Evolutionary conservation across 1,140 invertebrate species (phyloP).

Genomic region (Nymphalis io): DNA sequence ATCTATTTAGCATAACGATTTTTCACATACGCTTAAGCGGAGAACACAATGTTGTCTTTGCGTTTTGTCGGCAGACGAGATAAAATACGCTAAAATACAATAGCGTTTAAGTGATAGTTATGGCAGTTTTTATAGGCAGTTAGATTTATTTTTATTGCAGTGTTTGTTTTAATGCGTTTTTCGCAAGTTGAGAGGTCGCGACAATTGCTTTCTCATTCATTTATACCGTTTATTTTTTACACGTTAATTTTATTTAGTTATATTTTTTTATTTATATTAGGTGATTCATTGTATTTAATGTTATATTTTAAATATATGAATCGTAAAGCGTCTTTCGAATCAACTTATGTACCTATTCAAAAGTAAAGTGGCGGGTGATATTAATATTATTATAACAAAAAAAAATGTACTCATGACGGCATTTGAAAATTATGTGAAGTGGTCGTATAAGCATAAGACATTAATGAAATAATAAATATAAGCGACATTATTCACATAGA

Average conservation of each 20-base stretch:
- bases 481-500: too few species aligned
- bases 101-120: conserved; percentile 81
- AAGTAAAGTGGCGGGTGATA: too few species aligned
- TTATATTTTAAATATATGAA: too few species aligned
- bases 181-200: conserved; percentile 74
- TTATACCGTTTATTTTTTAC: conserved; percentile 36
- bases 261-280: background rate
- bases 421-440: too few species aligned
- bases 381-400: too few species aligned
- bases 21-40: conserved; percentile 38
- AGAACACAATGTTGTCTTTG: conserved; percentile 59
- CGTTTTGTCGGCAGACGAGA: conserved; percentile 59
- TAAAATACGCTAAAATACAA: conserved; percentile 71
- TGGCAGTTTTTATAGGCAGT: conserved; percentile 81
- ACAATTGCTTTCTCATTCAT: conserved; percentile 68
- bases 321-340: too few species aligned
- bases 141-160: conserved; percentile 82
- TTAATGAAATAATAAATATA: too few species aligned
- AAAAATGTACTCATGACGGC: too few species aligned
- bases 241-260: conserved; percentile 1
- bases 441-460: too few species aligned
- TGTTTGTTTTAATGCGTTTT: conserved; percentile 81
- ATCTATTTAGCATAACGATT: conserved; percentile 45
- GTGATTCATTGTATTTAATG: too few species aligned
- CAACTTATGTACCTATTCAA: too few species aligned